Evolutionary conservation across 2,888 invertebrate genomes (phyloP).

Genomic region (Silvanus unidentatus): DNA sequence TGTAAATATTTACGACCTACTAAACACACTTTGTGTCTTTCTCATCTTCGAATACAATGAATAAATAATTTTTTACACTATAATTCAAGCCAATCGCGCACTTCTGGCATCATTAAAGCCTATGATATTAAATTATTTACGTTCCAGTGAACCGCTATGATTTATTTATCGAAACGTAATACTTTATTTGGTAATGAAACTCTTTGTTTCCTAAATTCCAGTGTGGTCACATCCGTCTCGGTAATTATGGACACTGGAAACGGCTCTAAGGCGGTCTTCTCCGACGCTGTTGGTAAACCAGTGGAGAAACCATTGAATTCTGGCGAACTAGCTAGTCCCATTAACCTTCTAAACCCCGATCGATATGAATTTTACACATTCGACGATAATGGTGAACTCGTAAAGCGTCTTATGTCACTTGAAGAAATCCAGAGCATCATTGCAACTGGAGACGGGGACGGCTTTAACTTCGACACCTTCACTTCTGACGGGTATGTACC

Average conservation of each 20-base stretch:
- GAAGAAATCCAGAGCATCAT: slow-evolving; percentile 81
- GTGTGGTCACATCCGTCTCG: slow-evolving; percentile 61
- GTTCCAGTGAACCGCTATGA: too few relatives aligned
- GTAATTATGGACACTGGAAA: slow-evolving; percentile 54
- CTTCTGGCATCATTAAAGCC: too few relatives aligned
- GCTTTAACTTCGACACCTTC: slow-evolving; percentile 50
- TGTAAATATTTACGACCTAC: too few relatives aligned
- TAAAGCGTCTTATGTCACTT: slow-evolving; percentile 77
- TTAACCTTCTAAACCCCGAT: slow-evolving; percentile 72
- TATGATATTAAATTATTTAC: too few relatives aligned
- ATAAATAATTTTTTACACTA: too few relatives aligned
- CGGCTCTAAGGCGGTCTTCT: slow-evolving; percentile 56
- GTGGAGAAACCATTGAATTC: slow-evolving; percentile 58
- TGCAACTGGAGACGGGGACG: slow-evolving; percentile 72
- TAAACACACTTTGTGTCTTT: too few relatives aligned
- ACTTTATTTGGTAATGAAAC: background rate
- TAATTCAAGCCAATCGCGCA: too few relatives aligned
- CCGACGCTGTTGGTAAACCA: slow-evolving; percentile 64
- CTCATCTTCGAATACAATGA: too few relatives aligned
- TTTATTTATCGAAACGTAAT: too few relatives aligned
- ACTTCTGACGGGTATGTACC: slow-evolving; percentile 42
- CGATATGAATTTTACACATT: slow-evolving; percentile 84
- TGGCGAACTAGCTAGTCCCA: slow-evolving; percentile 70
- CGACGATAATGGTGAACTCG: slow-evolving; percentile 74
- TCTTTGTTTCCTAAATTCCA: slow-evolving; percentile 36